These are phyloP conservation scores for Calyptommatus sinebrachiatus DNA, from an alignment of 2,113 vertebrate genomes.

Conservation along the genomic window DNA sequence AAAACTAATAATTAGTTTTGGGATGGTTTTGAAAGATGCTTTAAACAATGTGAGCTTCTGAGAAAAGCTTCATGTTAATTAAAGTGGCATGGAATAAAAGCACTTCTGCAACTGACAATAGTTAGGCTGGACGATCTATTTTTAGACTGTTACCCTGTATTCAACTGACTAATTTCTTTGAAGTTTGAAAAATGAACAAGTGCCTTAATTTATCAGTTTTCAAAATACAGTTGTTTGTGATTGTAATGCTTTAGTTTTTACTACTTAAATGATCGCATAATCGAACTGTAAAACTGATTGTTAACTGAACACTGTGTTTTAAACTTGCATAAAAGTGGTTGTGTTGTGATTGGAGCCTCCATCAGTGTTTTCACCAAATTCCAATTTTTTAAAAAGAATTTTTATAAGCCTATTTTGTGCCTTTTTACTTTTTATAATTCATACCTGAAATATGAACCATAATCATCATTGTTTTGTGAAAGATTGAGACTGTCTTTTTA, in stretches of 20 bases:
- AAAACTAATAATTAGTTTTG: constrained; percentile 25
- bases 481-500: no score
- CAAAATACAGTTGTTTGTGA: constrained; percentile 12
- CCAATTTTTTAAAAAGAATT: no score
- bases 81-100: constrained; percentile 53
- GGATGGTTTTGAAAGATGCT: constrained; percentile 20
- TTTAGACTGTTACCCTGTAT: constrained; percentile 55
- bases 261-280: constrained; percentile 4
- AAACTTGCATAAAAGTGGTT: no score
- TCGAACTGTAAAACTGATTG: no score
- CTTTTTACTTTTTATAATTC: no score
- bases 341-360: no score
- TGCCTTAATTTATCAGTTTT: constrained; percentile 38
- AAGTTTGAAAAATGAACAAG: constrained; percentile 45
- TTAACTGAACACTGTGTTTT: no score
- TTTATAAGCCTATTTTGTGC: no score
- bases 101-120: constrained; percentile 58
- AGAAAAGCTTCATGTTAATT: constrained; percentile 61
- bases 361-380: no score
- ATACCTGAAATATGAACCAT: no score
- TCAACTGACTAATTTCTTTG: constrained; percentile 57
- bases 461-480: no score
- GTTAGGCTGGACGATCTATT: constrained; percentile 57
- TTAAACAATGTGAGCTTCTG: constrained; percentile 50
- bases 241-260: background rate